Evolutionary conservation across 2,797 vertebrate species (phyloP).

Genomic region (Pyrrhura leucotis): DNA sequence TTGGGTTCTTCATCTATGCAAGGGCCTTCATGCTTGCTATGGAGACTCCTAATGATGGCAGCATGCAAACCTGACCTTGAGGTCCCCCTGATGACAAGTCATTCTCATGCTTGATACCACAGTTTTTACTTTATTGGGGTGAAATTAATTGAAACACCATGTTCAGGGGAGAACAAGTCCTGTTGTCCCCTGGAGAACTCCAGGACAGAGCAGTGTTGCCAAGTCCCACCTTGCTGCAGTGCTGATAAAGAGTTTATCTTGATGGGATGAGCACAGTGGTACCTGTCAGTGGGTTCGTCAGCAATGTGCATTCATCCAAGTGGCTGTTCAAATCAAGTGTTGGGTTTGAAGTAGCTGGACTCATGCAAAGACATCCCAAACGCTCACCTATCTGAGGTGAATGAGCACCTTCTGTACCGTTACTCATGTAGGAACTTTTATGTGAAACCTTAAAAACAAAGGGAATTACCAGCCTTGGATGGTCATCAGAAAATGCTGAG

Average conservation of each 20-base stretch:
- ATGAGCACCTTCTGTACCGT: not conserved
- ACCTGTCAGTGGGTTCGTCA: not conserved
- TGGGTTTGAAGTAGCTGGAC: not conserved
- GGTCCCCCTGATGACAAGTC: not conserved
- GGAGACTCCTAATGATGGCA: not conserved
- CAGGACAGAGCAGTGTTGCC: accelerated
- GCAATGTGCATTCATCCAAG: not conserved
- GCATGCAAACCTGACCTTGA: not conserved
- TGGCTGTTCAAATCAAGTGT: not conserved
- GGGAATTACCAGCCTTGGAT: not conserved
- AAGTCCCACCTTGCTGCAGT: not conserved
- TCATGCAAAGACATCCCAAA: not conserved
- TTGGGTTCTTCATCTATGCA: not conserved
- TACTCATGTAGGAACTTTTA: not conserved
- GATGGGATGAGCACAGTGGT: not conserved
- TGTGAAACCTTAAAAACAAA: not conserved
- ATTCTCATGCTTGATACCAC: not conserved
- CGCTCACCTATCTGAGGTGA: not conserved
- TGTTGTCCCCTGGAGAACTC: accelerated
- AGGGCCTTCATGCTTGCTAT: accelerated
- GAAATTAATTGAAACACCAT: not conserved
- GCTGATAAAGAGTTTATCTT: not conserved
- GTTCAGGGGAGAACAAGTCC: accelerated
- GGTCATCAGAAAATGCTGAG: not conserved
- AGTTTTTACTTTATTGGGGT: not conserved